Evolutionary conservation across 2,113 vertebrate species (phyloP).

Genomic region (Spea multiplicata): DNA sequence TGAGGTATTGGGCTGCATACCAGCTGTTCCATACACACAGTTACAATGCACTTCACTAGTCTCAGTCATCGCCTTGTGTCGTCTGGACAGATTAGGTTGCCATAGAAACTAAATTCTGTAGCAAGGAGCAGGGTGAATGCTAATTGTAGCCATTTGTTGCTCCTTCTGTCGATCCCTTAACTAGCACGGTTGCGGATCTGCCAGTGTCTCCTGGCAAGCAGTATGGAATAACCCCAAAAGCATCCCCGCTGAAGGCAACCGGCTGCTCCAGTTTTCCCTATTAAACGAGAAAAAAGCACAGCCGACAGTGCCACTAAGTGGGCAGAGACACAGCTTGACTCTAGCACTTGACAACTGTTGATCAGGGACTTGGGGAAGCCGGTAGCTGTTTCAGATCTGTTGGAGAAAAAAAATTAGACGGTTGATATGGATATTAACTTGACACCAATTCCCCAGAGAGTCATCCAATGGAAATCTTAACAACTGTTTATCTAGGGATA

Average conservation of each 20-base stretch:
- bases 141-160: slow-evolving; percentile 58
- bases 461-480: slow-evolving; percentile 53
- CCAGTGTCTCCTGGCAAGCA: slow-evolving; percentile 61
- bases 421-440: slow-evolving; percentile 61
- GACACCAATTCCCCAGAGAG: slow-evolving; percentile 56
- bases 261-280: slow-evolving; percentile 57
- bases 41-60: slow-evolving; percentile 49
- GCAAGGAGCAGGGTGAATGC: slow-evolving; percentile 55
- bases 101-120: slow-evolving; percentile 66
- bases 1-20: slow-evolving; percentile 16
- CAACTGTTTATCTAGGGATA: slow-evolving; percentile 56
- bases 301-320: slow-evolving; percentile 57
- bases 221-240: slow-evolving; percentile 59
- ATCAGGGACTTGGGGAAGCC: slow-evolving; percentile 52
- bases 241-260: slow-evolving; percentile 58
- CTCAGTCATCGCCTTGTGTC: slow-evolving; percentile 57
- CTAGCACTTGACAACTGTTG: slow-evolving; percentile 60
- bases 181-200: slow-evolving; percentile 62
- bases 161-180: slow-evolving; percentile 62
- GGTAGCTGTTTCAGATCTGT: slow-evolving; percentile 56
- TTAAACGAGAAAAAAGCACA: slow-evolving; percentile 48
- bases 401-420: slow-evolving; percentile 48
- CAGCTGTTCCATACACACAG: slow-evolving; percentile 41
- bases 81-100: slow-evolving; percentile 68
- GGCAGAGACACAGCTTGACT: slow-evolving; percentile 57